Evolutionary conservation across 2,888 invertebrate genomes (phyloP), one percentile per base, ranked within the genome.

Genomic region (Electrophaes corylata): DNA sequence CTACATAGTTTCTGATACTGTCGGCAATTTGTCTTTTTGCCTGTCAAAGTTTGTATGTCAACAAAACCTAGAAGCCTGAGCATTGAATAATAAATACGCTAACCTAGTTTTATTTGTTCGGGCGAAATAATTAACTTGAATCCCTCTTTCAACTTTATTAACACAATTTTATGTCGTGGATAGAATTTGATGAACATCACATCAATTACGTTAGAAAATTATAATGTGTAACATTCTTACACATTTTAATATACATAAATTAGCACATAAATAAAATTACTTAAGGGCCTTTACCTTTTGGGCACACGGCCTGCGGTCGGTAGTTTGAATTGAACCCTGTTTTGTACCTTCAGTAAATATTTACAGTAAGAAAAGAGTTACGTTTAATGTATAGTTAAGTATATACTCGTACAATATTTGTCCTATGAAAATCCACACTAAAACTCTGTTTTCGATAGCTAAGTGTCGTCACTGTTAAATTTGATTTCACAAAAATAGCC

Each of bases 1-100:
- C 18, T 44, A 29, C 43, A 49, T 53, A 44, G 53, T 49, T 51
- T 57, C 43, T 54, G 29, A 52, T 50, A 55, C 29, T 6, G 37
- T 23, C 49, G 51, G 40, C 57, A 49, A 59, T 63, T 57, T 55
- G 43, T 63, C 56, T 51, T 44, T 53, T 50, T 49, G 40, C 40
- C 52, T 58, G 60, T 60, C 60, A 51, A 56, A 57, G 53, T 47
- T 37, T 49, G 39, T 44, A 31, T 35, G 29, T 54, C n/a, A 43
- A 48, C 37, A 23, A 44, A 44, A 23, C 53, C 26, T 31, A 47
- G 29, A 11, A 40, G 47, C 47, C 39, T 44, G 29, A n/a, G 33
- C 46, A 46, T 51, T 57, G 51, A 47, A 47, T 52, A 43, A 47
- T 52, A 37, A 20, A 57, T 57, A 43, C 4, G 19, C 16, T n/a